Evolutionary conservation across 2,888 invertebrate species (phyloP).

Genomic region (Holacanthella duospinosa): DNA sequence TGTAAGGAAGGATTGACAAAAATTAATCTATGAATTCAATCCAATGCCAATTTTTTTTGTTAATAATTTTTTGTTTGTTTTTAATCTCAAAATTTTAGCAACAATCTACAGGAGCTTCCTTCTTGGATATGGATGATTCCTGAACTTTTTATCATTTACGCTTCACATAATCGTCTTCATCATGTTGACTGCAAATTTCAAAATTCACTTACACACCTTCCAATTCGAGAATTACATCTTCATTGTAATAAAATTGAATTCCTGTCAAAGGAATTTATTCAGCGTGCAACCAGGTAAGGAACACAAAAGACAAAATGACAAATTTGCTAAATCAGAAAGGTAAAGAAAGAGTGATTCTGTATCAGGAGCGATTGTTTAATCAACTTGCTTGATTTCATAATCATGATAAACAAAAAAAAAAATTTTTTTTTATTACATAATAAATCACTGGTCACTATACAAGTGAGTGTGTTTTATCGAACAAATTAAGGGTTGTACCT

Average conservation of each 20-base stretch:
- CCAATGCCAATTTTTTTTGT: not conserved
- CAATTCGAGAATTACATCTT: conserved; percentile 33
- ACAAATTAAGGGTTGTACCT: too few relatives aligned
- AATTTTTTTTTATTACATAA: too few relatives aligned
- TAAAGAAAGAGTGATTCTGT: not conserved
- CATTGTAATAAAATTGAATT: conserved; percentile 36
- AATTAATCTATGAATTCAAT: not conserved
- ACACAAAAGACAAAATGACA: not conserved
- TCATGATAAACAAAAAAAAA: too few relatives aligned
- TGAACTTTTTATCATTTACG: conserved; percentile 32
- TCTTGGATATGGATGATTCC: conserved; percentile 36
- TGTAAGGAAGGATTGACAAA: conserved; percentile 49
- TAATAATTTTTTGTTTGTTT: too few relatives aligned
- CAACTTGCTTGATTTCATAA: too few relatives aligned
- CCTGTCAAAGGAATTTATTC: conserved; percentile 36
- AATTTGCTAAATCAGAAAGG: not conserved
- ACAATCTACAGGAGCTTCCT: conserved; percentile 34
- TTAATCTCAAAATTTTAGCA: conserved; percentile 17
- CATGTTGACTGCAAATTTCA: conserved; percentile 37
- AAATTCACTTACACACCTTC: conserved; percentile 31
- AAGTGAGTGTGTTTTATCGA: too few relatives aligned
- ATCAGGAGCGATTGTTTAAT: too few relatives aligned
- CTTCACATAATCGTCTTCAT: conserved; percentile 33
- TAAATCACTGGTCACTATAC: too few relatives aligned
- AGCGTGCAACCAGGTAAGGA: conserved; percentile 31